phyloP scores from a whole-genome alignment of 2,113 vertebrate genomes.

The Ameiurus melas region DNA sequence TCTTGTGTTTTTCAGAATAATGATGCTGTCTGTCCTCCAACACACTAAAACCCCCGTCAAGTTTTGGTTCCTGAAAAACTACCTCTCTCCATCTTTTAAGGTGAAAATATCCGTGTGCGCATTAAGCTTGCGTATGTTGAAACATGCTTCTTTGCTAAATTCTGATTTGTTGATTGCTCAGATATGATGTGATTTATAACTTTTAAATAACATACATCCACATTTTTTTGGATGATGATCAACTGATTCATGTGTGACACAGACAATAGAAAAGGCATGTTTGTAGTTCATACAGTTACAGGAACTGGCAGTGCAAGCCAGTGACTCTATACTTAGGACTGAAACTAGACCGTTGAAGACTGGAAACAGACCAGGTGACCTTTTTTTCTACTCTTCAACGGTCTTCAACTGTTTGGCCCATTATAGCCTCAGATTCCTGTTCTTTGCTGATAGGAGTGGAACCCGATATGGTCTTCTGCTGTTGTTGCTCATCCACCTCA shows the following conservation, averaged over 20 bases:
- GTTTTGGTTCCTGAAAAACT: slow-evolving; percentile 99
- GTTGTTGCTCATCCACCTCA: neutral
- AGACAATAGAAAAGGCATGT: neutral
- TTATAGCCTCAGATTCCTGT: neutral
- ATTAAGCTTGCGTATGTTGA: neutral
- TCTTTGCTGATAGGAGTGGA: neutral
- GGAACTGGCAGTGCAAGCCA: neutral
- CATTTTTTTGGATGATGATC: neutral
- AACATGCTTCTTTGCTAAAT: neutral
- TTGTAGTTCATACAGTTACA: neutral
- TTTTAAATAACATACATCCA: neutral
- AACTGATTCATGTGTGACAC: neutral
- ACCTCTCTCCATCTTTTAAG: slow-evolving; percentile 96
- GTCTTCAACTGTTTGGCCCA: too few relatives aligned
- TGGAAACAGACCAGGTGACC: neutral
- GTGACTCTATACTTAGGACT: too few relatives aligned
- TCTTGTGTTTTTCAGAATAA: slow-evolving; percentile 82
- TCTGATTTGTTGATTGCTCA: neutral
- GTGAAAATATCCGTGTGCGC: slow-evolving; percentile 61
- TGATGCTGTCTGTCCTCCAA: slow-evolving; percentile 95
- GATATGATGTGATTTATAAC: neutral
- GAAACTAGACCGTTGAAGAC: too few relatives aligned
- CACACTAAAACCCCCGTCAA: slow-evolving; percentile 93
- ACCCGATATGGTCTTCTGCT: too few relatives aligned
- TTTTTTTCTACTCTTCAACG: too few relatives aligned